Evolutionary conservation across 2,113 vertebrate species (phyloP), one percentile per base, ranked within the genome.

Genomic region (Channa argus): DNA sequence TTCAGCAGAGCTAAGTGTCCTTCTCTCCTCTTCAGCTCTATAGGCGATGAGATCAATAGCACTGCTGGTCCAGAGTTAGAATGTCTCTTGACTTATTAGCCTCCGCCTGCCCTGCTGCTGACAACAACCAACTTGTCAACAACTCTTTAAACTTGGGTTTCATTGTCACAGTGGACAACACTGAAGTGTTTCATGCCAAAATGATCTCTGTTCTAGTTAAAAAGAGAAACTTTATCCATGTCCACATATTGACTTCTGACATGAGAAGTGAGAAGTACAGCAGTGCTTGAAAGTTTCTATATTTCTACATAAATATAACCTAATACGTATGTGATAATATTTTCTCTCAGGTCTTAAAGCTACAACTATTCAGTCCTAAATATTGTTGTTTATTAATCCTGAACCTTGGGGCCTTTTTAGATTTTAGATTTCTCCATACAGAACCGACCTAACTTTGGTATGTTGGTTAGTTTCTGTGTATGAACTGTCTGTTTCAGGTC

Each of bases 1-100:
- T 78, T 54, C 58, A 56, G 43, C 4, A 60, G 60, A 61, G 41
- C 55, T 69, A 47, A 72, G 54, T 72, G 55, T 86, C 77, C 72
- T 81, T 68, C 77, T 68, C 12, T 47, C 60, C 71, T 69, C 72
- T 70, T 52, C 36, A 62, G 46, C 8, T 6, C 55, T 62, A 45
- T 54, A 82, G 68, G 78, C 53, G 70, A 67, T 47, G 69, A 47
- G 52, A 89, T 87, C 86, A 81, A 84, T 88, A 84, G 54, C 50
- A 52, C 56, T 88, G 71, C 71, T 50, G 51, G 14, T 71, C 65
- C 58, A 75, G 72, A 68, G 65, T 82, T 79, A 63, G 61, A 67
- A 56, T 64, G 66, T 69, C 55, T 80, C 47, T 58, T 34, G 41
- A 56, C n/a, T 72, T 67, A 54, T 76, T 67, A 63, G 54, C 54